Base-by-base conservation (phyloP, 2,113 vertebrate genomes). In the Orientallactaga bullata region DNA sequence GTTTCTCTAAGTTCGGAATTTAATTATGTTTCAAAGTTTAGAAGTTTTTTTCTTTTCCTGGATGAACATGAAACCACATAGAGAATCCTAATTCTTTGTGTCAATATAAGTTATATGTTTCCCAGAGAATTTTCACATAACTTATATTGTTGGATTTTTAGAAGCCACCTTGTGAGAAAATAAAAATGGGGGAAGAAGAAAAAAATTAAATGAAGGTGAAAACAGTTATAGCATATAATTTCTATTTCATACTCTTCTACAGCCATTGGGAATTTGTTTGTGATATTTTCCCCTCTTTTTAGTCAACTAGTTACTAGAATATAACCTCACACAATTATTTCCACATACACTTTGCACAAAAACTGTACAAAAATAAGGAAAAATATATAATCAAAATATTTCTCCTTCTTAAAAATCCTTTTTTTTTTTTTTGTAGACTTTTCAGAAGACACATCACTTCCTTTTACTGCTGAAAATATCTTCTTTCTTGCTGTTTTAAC, bases 191-290 rank as follows among this genome's bases (percentile, higher is more conserved):
- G 35, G 2, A 47, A 15, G 37, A 7, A 61, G 12, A 32, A 47
- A 51, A n/a, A 0, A 78, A 21, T 24, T 55, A 87, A 32, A 66
- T 78, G 26, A 92, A 37, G 42, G 2, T 60, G 37, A 95, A 97
- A 96, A 95, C 17, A 23, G 55, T 97, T 51, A 85, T 97, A 94
- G 90, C 51, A 85, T 85, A 96, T 93, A 55, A 94, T 96, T 97
- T 95, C 85, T 77, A 72, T 79, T 69, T 68, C 30, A 88, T 18
- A 78, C 85, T 73, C 80, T 97, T 93, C 66, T 85, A 79, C 6
- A 37, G 32, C 79, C 55, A 89, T 89, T 78, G 9, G 58, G 81
- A 24, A n/a, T 24, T 61, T 58, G 37, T 77, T 90, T 89, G 39
- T 89, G 35, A 26, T 12, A 68, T n/a, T 58, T 80, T 61, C 21